Evolutionary conservation across 2,797 vertebrate genomes (phyloP).

Genomic region (Eulemur mongoz): DNA sequence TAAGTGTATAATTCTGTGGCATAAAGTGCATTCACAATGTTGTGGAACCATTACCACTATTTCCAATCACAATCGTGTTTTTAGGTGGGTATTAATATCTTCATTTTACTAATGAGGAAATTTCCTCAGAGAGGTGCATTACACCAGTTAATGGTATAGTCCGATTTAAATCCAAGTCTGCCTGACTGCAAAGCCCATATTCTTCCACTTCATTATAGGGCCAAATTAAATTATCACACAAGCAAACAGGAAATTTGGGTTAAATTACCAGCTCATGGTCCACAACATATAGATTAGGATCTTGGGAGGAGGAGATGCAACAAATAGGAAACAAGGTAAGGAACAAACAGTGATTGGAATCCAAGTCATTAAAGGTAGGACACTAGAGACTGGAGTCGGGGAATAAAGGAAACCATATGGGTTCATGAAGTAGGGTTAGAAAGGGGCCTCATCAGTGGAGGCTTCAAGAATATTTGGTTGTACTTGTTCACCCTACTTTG

Average conservation of each 20-base stretch:
- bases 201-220: slow-evolving; percentile 43
- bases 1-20: slow-evolving; percentile 2
- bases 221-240: slow-evolving; percentile 42
- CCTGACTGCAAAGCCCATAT: background rate
- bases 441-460: background rate
- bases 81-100: background rate
- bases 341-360: slow-evolving; percentile 21
- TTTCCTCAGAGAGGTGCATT: background rate
- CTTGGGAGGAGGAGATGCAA: background rate
- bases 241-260: slow-evolving; percentile 35
- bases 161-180: background rate
- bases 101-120: slow-evolving; percentile 56
- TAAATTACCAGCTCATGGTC: background rate
- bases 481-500: background rate
- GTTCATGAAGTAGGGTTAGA: background rate
- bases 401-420: background rate
- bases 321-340: slow-evolving; percentile 7
- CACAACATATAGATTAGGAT: background rate
- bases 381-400: background rate
- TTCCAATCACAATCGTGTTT: background rate
- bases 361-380: slow-evolving; percentile 15
- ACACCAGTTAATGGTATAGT: background rate
- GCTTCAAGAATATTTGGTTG: background rate
- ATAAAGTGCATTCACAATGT: background rate
- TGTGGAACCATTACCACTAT: background rate